Conservation (phyloP, 2,797 vertebrate species). For the Catharus ustulatus region DNA sequence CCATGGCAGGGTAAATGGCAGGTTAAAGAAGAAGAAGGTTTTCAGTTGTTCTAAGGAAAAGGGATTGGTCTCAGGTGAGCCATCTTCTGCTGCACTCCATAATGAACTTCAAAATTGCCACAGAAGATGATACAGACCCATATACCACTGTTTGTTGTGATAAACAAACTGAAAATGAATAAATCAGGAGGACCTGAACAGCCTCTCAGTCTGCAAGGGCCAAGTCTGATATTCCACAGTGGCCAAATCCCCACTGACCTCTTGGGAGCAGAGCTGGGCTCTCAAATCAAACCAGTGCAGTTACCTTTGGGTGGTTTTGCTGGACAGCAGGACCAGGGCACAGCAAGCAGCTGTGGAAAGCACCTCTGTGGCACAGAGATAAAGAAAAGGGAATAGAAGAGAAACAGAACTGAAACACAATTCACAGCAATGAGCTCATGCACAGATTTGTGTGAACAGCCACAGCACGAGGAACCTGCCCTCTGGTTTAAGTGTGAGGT, state of each 20-base stretch:
- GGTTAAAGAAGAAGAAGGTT: background rate
- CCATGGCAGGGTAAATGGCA: background rate
- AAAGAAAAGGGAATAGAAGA: background rate
- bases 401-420: background rate
- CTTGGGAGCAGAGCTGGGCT: background rate
- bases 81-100: background rate
- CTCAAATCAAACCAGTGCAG: background rate
- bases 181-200: background rate
- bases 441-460: background rate
- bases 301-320: fast-evolving
- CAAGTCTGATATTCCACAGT: background rate
- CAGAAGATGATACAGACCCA: background rate
- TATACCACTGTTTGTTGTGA: background rate
- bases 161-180: background rate
- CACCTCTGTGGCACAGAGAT: background rate
- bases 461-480: background rate
- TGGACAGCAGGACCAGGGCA: background rate
- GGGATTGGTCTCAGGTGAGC: background rate
- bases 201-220: background rate
- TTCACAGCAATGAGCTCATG: background rate
- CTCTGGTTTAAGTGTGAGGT: background rate
- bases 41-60: background rate
- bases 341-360: background rate
- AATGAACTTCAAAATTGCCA: background rate
- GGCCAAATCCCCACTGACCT: background rate